phyloP scores from a whole-genome alignment of 92 coral and sea anemone species.

The Epizoanthus stellaris region DNA sequence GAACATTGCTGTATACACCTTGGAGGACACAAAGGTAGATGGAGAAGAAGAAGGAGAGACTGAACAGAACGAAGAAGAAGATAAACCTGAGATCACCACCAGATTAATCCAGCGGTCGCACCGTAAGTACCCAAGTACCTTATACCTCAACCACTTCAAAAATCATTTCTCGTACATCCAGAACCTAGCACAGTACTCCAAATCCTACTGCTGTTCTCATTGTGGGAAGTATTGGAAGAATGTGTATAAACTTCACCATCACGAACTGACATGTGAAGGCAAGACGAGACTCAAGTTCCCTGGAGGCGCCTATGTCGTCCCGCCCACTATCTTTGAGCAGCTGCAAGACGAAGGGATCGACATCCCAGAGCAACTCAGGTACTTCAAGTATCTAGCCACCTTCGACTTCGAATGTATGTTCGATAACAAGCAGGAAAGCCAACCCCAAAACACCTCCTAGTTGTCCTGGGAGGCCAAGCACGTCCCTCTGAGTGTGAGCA shows the following conservation, averaged over 20 bases:
- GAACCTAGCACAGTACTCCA: neutral
- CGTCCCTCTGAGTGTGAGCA: conserved; percentile 29
- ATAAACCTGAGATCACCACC: neutral
- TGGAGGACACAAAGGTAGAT: too few relatives aligned
- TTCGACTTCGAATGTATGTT: conserved; percentile 52
- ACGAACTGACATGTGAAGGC: conserved; percentile 51
- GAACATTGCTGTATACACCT: too few relatives aligned
- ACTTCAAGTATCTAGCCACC: conserved; percentile 49
- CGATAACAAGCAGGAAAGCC: neutral
- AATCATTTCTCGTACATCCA: too few relatives aligned
- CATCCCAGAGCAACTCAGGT: conserved; percentile 32
- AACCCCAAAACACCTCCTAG: conserved; percentile 23
- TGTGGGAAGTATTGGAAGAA: conserved; percentile 59
- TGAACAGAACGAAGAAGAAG: too few relatives aligned
- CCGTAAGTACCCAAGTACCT: too few relatives aligned
- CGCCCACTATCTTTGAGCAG: conserved; percentile 37
- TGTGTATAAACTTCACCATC: conserved; percentile 24
- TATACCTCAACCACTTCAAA: too few relatives aligned
- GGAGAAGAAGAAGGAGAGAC: too few relatives aligned
- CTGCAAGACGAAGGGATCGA: conserved; percentile 48
- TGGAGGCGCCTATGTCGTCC: conserved; percentile 32
- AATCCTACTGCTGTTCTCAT: conserved; percentile 19
- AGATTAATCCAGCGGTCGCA: neutral
- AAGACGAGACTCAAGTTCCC: conserved; percentile 54
- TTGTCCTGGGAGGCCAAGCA: conserved; percentile 54